phyloP scores from a whole-genome alignment of 2,113 vertebrate species.

The Prochilodus magdalenae region DNA sequence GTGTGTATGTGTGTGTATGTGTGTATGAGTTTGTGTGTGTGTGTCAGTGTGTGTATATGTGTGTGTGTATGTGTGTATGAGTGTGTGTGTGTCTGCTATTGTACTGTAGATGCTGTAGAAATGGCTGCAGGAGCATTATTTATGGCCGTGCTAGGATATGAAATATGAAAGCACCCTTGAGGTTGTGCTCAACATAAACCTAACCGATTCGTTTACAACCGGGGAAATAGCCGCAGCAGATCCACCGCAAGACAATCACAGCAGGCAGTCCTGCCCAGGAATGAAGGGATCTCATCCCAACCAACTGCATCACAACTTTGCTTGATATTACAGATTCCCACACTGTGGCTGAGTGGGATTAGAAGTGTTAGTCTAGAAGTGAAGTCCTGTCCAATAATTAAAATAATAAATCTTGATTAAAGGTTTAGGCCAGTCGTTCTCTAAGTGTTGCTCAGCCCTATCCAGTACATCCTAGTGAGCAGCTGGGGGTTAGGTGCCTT shows the following conservation, averaged over 20 bases:
- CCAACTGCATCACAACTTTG: background rate
- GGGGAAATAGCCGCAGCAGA: slow-evolving; percentile 17
- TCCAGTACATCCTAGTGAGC: no score
- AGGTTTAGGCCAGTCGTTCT: no score
- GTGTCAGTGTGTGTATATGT: background rate
- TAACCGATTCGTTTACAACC: slow-evolving; percentile 35
- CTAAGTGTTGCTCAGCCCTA: no score
- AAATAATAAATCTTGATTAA: no score
- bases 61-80: background rate
- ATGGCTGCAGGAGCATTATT: slow-evolving; percentile 44
- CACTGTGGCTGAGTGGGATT: background rate
- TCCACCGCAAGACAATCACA: background rate
- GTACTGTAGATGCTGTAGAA: slow-evolving; percentile 30
- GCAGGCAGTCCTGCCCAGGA: background rate
- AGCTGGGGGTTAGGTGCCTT: no score
- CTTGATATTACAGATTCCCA: background rate
- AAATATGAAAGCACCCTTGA: slow-evolving; percentile 38
- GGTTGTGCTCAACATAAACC: slow-evolving; percentile 13
- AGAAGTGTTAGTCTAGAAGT: background rate
- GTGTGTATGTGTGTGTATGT: background rate
- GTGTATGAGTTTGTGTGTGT: background rate
- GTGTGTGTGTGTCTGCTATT: slow-evolving; percentile 13
- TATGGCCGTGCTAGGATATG: slow-evolving; percentile 48
- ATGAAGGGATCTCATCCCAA: background rate
- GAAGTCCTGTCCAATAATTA: no score